phyloP scores from a whole-genome alignment of 2,797 vertebrate genomes.

The Xerus rutilus region DNA sequence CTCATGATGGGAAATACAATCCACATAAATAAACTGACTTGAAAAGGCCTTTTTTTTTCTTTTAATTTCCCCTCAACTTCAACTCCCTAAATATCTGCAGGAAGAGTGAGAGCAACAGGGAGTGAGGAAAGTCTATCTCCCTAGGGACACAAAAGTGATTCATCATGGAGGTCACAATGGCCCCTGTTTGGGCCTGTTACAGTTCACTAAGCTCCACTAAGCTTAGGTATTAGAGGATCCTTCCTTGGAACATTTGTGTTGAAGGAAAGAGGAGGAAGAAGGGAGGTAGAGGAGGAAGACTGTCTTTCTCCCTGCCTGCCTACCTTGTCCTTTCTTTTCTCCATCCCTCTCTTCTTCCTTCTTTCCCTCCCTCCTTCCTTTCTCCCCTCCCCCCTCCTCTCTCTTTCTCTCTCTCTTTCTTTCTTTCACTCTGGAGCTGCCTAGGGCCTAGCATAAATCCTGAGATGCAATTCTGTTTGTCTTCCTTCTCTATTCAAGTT shows the following conservation, averaged over 20 bases:
- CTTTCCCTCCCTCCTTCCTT: no score
- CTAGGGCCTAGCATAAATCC: conserved; percentile 84
- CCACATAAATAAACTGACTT: background rate
- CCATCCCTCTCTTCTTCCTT: no score
- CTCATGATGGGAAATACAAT: background rate
- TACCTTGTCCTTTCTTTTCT: no score
- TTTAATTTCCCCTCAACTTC: conserved; percentile 19
- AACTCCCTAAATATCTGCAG: background rate
- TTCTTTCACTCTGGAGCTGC: conserved; percentile 77
- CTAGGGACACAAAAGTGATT: background rate
- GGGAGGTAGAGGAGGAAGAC: background rate
- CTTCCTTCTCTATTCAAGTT: conserved; percentile 67
- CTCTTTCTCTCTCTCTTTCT: background rate
- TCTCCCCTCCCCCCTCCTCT: background rate
- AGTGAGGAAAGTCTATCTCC: background rate
- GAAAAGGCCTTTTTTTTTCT: background rate
- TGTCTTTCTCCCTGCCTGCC: background rate
- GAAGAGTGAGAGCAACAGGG: background rate
- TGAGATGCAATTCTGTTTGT: conserved; percentile 78
- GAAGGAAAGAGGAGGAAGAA: background rate
- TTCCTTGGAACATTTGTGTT: conserved; percentile 40
- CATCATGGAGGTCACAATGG: conserved; percentile 54
- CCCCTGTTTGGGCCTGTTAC: conserved; percentile 69
- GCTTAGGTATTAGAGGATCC: conserved; percentile 74
- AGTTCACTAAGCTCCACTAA: conserved; percentile 77